phyloP scores from a whole-genome alignment of 2,797 vertebrate species.

The Ataeniobius toweri region DNA sequence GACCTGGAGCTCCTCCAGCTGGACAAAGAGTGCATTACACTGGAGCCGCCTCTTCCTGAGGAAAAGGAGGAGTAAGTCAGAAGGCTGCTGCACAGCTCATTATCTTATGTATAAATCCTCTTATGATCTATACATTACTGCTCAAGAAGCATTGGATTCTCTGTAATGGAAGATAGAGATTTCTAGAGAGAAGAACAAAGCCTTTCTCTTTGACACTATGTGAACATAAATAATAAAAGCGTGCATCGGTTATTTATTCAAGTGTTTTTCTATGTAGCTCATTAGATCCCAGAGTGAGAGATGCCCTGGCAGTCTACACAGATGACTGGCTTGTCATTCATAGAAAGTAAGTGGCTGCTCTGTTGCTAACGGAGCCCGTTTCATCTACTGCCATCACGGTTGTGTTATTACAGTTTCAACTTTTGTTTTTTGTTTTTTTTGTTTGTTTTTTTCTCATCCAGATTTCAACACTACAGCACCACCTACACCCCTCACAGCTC shows the following conservation, averaged over 20 bases:
- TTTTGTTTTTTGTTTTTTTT: background rate
- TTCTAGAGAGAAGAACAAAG: slow-evolving; percentile 51
- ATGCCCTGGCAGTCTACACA: slow-evolving; percentile 88
- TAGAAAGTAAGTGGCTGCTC: slow-evolving; percentile 84
- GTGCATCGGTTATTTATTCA: slow-evolving; percentile 67
- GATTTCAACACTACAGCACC: slow-evolving; percentile 86
- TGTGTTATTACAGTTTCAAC: background rate
- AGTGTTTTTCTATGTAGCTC: slow-evolving; percentile 76
- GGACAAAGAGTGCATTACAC: slow-evolving; percentile 88
- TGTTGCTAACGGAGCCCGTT: slow-evolving; percentile 28
- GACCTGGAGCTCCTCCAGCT: slow-evolving; percentile 86
- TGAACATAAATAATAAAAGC: slow-evolving; percentile 64
- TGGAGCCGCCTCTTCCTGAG: slow-evolving; percentile 87
- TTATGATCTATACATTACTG: slow-evolving; percentile 20
- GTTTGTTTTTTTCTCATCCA: slow-evolving; percentile 45
- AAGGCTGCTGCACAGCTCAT: slow-evolving; percentile 22
- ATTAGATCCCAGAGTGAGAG: slow-evolving; percentile 87
- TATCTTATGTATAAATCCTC: slow-evolving; percentile 13
- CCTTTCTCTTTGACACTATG: slow-evolving; percentile 39
- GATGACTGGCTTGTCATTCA: slow-evolving; percentile 92
- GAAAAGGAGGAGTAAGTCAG: slow-evolving; percentile 84
- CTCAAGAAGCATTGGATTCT: slow-evolving; percentile 31
- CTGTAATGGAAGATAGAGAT: slow-evolving; percentile 47
- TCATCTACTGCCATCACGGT: slow-evolving; percentile 16
- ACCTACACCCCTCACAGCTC: slow-evolving; percentile 80